Evolutionary conservation across 2,888 invertebrate species (phyloP), one percentile per base, ranked within the genome.

Genomic region (Microdon myrmicae): DNA sequence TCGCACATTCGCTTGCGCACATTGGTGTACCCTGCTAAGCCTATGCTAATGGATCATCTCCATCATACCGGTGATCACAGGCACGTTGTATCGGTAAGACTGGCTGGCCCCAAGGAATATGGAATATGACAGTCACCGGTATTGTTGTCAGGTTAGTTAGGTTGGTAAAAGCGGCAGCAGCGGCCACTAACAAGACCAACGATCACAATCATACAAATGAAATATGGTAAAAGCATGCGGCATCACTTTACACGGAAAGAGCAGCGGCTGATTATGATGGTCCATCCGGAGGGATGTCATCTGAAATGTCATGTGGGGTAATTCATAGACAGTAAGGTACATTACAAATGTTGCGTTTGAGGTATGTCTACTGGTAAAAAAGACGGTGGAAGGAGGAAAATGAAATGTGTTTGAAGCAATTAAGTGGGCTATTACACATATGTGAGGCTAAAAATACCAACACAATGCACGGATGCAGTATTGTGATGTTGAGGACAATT

Each of bases 31-130:
- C n/a, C 56, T 64, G 51, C 28, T 56, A 37, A 51, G 64, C 51
- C 64, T 47, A 56, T 53, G 47, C 64, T 64, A 64, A 64, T 64
- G 64, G 64, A 64, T 64, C 64, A 64, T 64, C 64, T 51, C 47
- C 51, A 37, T 64, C 32, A 56, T 54, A n/a, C n/a, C n/a, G 41
- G 37, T 56, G 34, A 45, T 45, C 45, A 26, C 45, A 48, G 20
- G 43, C n/a, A n/a, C n/a, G n/a, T n/a, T n/a, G n/a, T n/a, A n/a
- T n/a, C n/a, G n/a, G n/a, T n/a, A n/a, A n/a, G n/a, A n/a, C n/a
- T n/a, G n/a, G n/a, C n/a, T n/a, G 48, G 55, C 51, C 56, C 37
- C 37, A 37, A 37, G 41, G 41, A 45, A 51, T 56, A 49, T 49
- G 56, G 56, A 45, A 45, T 49, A 61, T 51, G 56, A 64, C 64